Conservation (phyloP, 2,113 vertebrate genomes). For the Ctenomys sociabilis region DNA sequence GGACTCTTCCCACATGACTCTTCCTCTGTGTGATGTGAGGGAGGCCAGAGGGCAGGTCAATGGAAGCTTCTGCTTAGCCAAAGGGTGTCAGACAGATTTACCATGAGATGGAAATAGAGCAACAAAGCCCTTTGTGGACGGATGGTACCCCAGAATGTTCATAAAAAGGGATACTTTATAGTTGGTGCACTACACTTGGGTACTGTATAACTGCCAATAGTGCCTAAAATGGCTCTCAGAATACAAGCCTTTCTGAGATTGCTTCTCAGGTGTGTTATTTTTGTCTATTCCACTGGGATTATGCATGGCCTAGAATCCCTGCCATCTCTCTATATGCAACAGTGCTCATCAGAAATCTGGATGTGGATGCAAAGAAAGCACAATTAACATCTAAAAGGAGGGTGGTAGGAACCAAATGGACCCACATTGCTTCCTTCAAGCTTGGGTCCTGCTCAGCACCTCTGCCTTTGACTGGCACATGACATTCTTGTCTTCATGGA, state of each 20-base stretch:
- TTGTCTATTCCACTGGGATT: conserved; percentile 80
- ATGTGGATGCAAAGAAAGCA: conserved; percentile 70
- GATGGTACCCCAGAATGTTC: not conserved
- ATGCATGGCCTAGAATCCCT: conserved; percentile 82
- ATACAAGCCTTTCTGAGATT: conserved; percentile 70
- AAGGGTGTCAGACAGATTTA: not conserved
- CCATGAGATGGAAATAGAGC: not conserved
- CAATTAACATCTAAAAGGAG: conserved; percentile 7
- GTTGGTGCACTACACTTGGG: conserved; percentile 9
- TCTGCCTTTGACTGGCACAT: conserved; percentile 92
- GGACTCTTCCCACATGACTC: not conserved
- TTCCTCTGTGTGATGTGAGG: not conserved
- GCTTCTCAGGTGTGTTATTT: conserved; percentile 82
- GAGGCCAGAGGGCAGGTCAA: not conserved
- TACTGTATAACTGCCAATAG: conserved; percentile 1
- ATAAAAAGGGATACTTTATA: not conserved
- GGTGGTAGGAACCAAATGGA: conserved; percentile 53
- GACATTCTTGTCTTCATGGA: conserved; percentile 94
- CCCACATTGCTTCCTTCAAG: conserved; percentile 74
- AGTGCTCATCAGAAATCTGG: conserved; percentile 46
- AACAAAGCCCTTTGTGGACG: conserved; percentile 38
- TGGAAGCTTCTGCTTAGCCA: not conserved
- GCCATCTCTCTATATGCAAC: conserved; percentile 73
- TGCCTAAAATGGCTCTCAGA: conserved; percentile 82
- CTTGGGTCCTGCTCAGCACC: conserved; percentile 76